phyloP scores from a whole-genome alignment of 1,140 invertebrate genomes.

The Drosophila sp. region DNA sequence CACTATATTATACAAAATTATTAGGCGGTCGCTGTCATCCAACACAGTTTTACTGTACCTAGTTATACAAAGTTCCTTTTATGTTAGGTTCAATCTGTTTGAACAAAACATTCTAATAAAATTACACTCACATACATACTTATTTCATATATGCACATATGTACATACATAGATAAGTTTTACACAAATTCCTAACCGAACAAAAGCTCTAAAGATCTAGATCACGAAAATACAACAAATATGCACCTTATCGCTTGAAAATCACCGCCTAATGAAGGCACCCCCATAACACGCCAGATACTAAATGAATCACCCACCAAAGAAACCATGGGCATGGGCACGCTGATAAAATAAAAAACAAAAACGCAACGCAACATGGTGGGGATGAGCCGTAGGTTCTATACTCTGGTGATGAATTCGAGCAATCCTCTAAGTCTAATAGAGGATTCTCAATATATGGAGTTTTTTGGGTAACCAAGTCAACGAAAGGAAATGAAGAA shows the following conservation, averaged over 20 bases:
- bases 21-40: too few species aligned
- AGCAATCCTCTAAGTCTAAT: neutral
- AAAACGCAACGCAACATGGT: neutral
- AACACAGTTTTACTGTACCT: too few species aligned
- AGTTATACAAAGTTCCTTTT: too few species aligned
- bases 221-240: neutral
- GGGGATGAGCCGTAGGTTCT: neutral
- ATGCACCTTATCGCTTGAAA: neutral
- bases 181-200: neutral
- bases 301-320: constrained; percentile 1
- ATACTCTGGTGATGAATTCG: neutral
- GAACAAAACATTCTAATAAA: neutral
- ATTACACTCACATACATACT: too few species aligned
- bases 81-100: neutral
- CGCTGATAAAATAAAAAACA: neutral
- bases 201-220: neutral
- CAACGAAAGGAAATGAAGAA: constrained; percentile 24
- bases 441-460: neutral
- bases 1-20: too few species aligned
- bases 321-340: neutral
- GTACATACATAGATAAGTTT: neutral
- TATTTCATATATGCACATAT: too few species aligned
- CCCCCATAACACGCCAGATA: constrained; percentile 4
- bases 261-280: constrained; percentile 1
- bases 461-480: neutral